These are phyloP conservation scores for Eustalomyia histrio DNA, from an alignment of 2,888 invertebrate genomes.

Conservation along the genomic window DNA sequence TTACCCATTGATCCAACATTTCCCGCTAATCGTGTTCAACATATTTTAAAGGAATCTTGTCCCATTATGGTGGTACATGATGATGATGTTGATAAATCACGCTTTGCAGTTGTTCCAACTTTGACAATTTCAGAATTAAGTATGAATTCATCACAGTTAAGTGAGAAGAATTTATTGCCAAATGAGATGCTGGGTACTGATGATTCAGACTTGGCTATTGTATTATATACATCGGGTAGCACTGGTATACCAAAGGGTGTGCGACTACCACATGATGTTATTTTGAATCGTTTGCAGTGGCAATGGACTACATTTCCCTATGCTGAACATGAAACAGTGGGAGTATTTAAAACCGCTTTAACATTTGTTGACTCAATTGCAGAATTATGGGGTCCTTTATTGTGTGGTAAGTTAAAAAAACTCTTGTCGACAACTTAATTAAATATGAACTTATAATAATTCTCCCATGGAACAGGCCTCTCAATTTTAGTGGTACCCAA, in stretches of 20 bases:
- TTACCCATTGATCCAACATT: conserved; percentile 88
- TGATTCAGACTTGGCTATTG: conserved; percentile 73
- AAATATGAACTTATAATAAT: no score
- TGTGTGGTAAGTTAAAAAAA: conserved; percentile 82
- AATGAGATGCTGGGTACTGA: conserved; percentile 78
- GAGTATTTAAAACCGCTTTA: conserved; percentile 93
- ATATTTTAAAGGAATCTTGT: conserved; percentile 87
- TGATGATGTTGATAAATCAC: conserved; percentile 71
- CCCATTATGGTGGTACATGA: conserved; percentile 85
- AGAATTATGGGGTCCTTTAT: conserved; percentile 92
- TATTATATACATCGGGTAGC: conserved; percentile 85
- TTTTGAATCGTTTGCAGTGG: conserved; percentile 92
- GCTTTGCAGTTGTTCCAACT: conserved; percentile 71
- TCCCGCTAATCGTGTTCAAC: conserved; percentile 86
- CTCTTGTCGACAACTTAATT: background rate
- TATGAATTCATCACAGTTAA: conserved; percentile 71
- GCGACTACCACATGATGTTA: conserved; percentile 86
- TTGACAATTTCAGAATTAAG: conserved; percentile 73
- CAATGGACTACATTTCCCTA: conserved; percentile 92
- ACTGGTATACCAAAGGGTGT: conserved; percentile 95
- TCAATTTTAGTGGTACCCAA: conserved; percentile 88
- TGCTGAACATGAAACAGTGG: conserved; percentile 83
- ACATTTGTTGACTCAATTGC: conserved; percentile 95
- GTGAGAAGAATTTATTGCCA: conserved; percentile 73
- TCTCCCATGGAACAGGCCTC: no score